These are phyloP conservation scores for Rosalia funebris DNA, from an alignment of 2,888 invertebrate species.

Conservation along the genomic window DNA sequence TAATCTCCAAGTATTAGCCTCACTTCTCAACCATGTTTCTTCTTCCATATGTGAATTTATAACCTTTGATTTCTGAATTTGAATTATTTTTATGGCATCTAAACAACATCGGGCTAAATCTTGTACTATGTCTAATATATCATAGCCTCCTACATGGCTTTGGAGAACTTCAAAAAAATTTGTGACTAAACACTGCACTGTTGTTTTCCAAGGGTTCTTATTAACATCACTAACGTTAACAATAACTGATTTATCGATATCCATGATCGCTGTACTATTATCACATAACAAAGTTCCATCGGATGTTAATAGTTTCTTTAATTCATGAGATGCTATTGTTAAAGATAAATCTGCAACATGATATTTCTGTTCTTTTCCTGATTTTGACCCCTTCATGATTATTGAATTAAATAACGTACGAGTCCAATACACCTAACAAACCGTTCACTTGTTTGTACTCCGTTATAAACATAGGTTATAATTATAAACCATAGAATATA, in stretches of 20 bases:
- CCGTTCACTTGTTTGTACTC: no score
- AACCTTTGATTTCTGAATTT: constrained; percentile 59
- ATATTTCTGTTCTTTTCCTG: no score
- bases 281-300: constrained; percentile 34
- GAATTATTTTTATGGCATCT: constrained; percentile 59
- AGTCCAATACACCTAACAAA: no score
- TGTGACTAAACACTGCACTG: constrained; percentile 53
- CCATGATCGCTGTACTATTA: constrained; percentile 40
- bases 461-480: no score
- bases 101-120: constrained; percentile 61
- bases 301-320: constrained; percentile 41
- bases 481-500: no score
- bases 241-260: constrained; percentile 50
- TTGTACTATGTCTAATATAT: constrained; percentile 57
- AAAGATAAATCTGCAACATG: background rate
- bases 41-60: constrained; percentile 47
- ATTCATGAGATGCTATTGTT: constrained; percentile 49
- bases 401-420: no score
- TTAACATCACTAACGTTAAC: constrained; percentile 55
- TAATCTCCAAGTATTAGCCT: constrained; percentile 90
- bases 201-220: constrained; percentile 56
- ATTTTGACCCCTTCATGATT: no score
- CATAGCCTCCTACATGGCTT: constrained; percentile 54
- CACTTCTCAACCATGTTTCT: constrained; percentile 75
- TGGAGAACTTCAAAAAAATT: constrained; percentile 62